Base-by-base conservation (phyloP, 2,797 vertebrate genomes). In the Sebastes aleutianus region DNA sequence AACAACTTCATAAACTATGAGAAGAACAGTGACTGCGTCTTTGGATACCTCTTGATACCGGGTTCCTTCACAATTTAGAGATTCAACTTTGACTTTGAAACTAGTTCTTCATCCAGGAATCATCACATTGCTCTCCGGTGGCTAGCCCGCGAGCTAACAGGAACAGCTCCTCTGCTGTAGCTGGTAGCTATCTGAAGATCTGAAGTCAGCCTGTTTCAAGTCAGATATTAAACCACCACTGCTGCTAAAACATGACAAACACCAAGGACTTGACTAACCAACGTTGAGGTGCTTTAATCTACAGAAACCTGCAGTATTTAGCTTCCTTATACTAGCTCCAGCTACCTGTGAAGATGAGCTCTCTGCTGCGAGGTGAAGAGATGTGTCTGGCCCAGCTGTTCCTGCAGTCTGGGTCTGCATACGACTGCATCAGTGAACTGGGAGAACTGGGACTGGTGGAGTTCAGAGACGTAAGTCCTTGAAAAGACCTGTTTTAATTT, bases 311-410 rank as follows among this genome's bases (percentile, higher is more conserved):
- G 24, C 34, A 54, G 16, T 24, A 8, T 67, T 78, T 89, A 83
- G 67, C 67, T 63, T 63, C 80, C 66, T 85, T 78, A 18, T 13
- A 59, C 66, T 85, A 84, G 82, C 78, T 24, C 26, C 4, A 71
- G 16, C n/a, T 5, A 47, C 24, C 75, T 89, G 86, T 88, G 84
- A 93, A 43, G 11, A 99, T 99, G 98, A 94, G 96, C 82, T 95
- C 97, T 56, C 81, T 97, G 83, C 97, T 99, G 91, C 96, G 98
- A 27, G 94, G 98, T 59, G 98, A 99, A 84, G 93, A 97, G 76
- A 95, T 99, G 97, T 98, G 98, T 88, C 94, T 99, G 97, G 97
- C 97, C 75, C 98, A 99, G 92, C 96, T 99, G 68, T 99, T 99
- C 76, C 96, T 99, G 6, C 98, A 99, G 96, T 96, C 97, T 3